These are phyloP conservation scores for Phrynocephalus versicolor DNA, from an alignment of 2,113 vertebrate species.

Conservation along the genomic window DNA sequence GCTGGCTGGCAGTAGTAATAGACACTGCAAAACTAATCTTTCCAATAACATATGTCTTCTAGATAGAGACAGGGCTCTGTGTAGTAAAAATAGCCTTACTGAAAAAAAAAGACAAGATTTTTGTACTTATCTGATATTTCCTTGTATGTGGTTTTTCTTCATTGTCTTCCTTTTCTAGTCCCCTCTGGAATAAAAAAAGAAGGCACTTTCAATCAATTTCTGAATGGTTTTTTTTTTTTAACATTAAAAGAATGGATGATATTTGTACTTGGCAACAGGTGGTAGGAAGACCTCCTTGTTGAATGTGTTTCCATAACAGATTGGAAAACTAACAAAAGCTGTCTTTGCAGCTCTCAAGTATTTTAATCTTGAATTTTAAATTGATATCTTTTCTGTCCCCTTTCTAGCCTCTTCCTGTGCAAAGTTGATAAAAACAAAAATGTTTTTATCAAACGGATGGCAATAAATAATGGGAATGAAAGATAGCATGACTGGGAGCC, in stretches of 20 bases:
- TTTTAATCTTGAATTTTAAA: neutral
- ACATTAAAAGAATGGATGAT: slow-evolving; percentile 34
- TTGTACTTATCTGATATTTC: slow-evolving; percentile 59
- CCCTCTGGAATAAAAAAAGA: slow-evolving; percentile 39
- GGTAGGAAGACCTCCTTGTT: slow-evolving; percentile 4
- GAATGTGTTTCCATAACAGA: neutral
- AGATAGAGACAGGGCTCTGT: slow-evolving; percentile 63
- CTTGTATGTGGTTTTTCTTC: slow-evolving; percentile 51
- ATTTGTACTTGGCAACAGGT: neutral
- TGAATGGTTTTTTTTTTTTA: slow-evolving; percentile 22
- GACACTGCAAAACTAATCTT: slow-evolving; percentile 71
- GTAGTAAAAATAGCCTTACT: slow-evolving; percentile 65
- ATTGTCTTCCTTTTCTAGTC: slow-evolving; percentile 30
- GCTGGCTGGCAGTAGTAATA: slow-evolving; percentile 66
- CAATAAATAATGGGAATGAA: neutral
- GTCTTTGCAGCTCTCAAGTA: neutral
- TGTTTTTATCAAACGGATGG: neutral
- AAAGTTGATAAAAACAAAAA: neutral
- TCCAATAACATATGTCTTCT: slow-evolving; percentile 69
- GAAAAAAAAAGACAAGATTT: slow-evolving; percentile 65
- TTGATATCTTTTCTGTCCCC: neutral
- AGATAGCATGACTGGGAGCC: neutral
- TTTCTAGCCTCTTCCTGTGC: neutral
- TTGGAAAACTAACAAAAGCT: neutral
- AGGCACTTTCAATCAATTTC: slow-evolving; percentile 20